Evolutionary conservation across 2,113 vertebrate species (phyloP).

Genomic region (Ammodramus savannarum): DNA sequence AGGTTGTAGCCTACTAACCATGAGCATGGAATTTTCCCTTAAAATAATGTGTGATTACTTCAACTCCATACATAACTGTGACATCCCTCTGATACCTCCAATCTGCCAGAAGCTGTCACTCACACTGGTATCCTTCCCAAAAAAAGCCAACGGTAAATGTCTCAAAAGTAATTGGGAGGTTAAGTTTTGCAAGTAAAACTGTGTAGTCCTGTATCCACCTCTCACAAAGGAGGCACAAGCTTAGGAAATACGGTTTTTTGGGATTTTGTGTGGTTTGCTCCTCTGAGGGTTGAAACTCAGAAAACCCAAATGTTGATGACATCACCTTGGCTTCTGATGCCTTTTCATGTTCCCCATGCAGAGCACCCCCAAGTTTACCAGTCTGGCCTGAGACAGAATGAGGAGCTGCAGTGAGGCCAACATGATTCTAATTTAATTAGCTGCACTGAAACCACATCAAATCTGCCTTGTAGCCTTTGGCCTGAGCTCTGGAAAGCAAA

Average conservation of each 20-base stretch:
- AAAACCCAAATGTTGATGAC: neutral
- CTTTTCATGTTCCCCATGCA: neutral
- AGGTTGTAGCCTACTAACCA: neutral
- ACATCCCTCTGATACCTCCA: neutral
- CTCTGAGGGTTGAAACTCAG: neutral
- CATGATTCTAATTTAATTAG: neutral
- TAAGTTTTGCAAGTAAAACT: neutral
- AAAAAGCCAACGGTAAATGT: neutral
- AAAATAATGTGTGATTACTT: neutral
- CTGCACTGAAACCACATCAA: neutral
- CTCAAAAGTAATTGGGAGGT: neutral
- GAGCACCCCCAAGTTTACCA: neutral
- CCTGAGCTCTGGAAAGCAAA: neutral
- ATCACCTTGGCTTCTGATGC: neutral
- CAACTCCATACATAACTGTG: neutral
- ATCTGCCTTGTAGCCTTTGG: neutral
- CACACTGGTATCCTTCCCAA: neutral
- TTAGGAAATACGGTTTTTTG: neutral
- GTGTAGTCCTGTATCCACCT: neutral
- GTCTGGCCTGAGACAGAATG: fast-evolving
- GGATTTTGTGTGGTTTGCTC: neutral
- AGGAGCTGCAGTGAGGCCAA: neutral
- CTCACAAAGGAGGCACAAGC: neutral
- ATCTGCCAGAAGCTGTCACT: neutral
- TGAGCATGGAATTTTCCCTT: neutral